A percentile compares a stretch with the other conserved stretches of the same genome.
Conservation (phyloP, 1,140 invertebrate species). For the Colletes gigas region DNA sequence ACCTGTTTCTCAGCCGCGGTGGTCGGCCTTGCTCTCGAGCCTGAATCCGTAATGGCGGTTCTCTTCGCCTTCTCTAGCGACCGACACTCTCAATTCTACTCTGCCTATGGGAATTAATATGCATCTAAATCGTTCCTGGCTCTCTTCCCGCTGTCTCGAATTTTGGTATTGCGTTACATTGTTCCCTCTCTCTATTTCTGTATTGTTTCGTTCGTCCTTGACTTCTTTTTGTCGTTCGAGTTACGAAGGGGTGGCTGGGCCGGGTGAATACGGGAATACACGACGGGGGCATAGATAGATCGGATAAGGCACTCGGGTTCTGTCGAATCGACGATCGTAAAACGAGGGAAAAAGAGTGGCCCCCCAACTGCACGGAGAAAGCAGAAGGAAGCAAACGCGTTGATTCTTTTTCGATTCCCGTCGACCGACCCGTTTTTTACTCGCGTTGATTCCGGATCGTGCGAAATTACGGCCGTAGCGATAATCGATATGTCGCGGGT, state of each 20-base stretch:
- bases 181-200: conserved; percentile 9
- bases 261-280: background rate
- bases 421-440: too few species aligned
- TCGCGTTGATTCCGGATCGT: background rate
- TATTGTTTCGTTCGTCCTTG: conserved; percentile 11
- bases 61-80: conserved; percentile 58
- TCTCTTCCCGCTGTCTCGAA: conserved; percentile 30
- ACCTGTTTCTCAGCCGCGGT: conserved; percentile 52
- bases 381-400: background rate
- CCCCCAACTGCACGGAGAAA: conserved; percentile 52
- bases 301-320: conserved; percentile 76
- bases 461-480: background rate
- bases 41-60: conserved; percentile 30
- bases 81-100: conserved; percentile 66
- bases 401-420: background rate
- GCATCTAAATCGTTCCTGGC: conserved; percentile 64
- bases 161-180: background rate
- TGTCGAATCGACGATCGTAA: conserved; percentile 62
- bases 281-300: conserved; percentile 32
- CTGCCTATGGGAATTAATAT: conserved; percentile 67
- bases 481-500: conserved; percentile 34
- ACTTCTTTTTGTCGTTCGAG: conserved; percentile 19
- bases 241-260: background rate
- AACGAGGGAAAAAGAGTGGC: conserved; percentile 22
- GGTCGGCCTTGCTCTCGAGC: conserved; percentile 14